These are phyloP conservation scores for Bombus confusus DNA, from an alignment of 1,140 invertebrate genomes.

Conservation along the genomic window DNA sequence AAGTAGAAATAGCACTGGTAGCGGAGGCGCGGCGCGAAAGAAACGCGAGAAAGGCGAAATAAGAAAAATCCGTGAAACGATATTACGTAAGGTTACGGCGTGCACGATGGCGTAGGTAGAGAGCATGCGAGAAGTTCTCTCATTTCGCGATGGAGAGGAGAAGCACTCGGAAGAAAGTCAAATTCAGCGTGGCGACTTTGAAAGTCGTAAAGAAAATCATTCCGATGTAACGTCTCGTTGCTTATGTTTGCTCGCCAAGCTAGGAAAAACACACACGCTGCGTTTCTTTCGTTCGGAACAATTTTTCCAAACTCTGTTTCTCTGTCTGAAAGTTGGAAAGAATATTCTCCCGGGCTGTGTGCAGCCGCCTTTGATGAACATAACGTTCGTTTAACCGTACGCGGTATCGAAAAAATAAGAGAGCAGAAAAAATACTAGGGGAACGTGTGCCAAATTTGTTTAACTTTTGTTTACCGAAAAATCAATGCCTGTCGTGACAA, in stretches of 20 bases:
- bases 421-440: background rate
- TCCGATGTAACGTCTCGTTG: constrained; percentile 21
- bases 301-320: background rate
- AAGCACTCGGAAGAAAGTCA: constrained; percentile 25
- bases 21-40: background rate
- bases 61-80: constrained; percentile 54
- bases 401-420: background rate
- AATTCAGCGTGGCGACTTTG: constrained; percentile 50
- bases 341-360: background rate
- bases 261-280: background rate
- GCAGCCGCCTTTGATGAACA: background rate
- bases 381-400: background rate
- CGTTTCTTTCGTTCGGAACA: background rate
- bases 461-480: background rate
- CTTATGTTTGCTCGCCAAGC: background rate
- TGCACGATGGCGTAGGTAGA: background rate
- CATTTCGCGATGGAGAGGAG: constrained; percentile 50
- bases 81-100: constrained; percentile 57
- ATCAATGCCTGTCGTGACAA: background rate
- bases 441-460: background rate
- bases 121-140: constrained; percentile 60
- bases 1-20: background rate
- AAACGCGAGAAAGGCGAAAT: background rate
- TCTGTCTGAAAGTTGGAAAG: background rate
- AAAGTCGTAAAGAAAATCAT: constrained; percentile 56